These are phyloP conservation scores for Antitype chi DNA, from an alignment of 2,888 invertebrate genomes.

Conservation along the genomic window DNA sequence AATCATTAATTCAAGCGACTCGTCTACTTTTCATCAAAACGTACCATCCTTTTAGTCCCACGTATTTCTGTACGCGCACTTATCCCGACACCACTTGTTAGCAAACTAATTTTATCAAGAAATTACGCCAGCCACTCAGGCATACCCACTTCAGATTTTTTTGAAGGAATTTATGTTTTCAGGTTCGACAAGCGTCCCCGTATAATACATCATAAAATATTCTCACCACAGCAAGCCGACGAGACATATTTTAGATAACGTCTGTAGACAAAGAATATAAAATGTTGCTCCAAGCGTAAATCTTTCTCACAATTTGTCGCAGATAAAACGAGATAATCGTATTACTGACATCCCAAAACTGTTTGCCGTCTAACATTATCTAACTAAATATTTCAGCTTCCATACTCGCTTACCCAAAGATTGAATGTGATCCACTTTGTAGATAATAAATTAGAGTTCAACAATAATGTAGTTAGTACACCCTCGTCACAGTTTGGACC, in stretches of 20 bases:
- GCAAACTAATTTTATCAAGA: conserved; percentile 46
- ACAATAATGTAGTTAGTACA: conserved; percentile 60
- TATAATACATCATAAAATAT: conserved; percentile 55
- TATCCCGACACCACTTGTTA: conserved; percentile 38
- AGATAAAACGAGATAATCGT: conserved; percentile 59
- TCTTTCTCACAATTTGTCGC: conserved; percentile 55
- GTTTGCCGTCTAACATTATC: conserved; percentile 43
- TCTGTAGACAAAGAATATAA: conserved; percentile 59
- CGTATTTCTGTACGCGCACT: conserved; percentile 44
- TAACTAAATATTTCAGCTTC: conserved; percentile 40
- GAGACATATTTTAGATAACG: conserved; percentile 61
- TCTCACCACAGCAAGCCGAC: conserved; percentile 53
- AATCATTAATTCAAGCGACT: conserved; percentile 64
- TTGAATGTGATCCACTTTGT: conserved; percentile 59
- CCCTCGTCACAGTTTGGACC: conserved; percentile 58
- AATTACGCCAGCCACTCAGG: conserved; percentile 17
- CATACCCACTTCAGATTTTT: conserved; percentile 41
- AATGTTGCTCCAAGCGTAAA: conserved; percentile 52
- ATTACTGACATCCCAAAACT: conserved; percentile 46
- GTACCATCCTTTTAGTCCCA: conserved; percentile 51
- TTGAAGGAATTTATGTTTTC: conserved; percentile 34
- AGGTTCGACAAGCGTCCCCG: conserved; percentile 42
- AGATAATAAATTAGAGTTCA: conserved; percentile 67
- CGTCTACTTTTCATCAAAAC: conserved; percentile 59
- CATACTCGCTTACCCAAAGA: conserved; percentile 40